phyloP scores from a whole-genome alignment of 2,888 invertebrate species.

The Heteromyza rotundicornis region DNA sequence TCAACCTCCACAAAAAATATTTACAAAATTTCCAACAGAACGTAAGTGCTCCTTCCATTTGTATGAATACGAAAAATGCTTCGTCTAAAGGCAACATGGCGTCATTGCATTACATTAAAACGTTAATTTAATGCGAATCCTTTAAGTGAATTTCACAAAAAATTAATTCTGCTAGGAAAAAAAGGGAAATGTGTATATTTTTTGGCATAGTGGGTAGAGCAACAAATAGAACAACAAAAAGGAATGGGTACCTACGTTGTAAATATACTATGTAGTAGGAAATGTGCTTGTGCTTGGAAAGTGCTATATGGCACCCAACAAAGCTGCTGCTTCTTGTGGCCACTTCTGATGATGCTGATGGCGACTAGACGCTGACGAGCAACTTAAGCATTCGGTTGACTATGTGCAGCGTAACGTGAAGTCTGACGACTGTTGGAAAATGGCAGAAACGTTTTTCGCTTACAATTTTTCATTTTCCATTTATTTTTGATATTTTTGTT shows the following conservation, averaged over 20 bases:
- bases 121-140: conserved; percentile 18
- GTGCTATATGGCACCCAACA: not conserved
- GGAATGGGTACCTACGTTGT: not conserved
- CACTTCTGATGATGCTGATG: not conserved
- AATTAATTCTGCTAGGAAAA: not conserved
- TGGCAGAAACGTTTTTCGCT: not conserved
- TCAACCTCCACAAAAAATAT: no score
- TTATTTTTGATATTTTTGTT: conserved; percentile 1
- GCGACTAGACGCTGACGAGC: not conserved
- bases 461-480: not conserved
- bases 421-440: conserved; percentile 7
- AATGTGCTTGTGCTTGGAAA: not conserved
- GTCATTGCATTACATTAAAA: no score
- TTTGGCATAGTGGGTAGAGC: not conserved
- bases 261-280: not conserved
- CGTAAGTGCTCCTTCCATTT: no score
- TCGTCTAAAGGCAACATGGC: no score
- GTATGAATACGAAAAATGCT: no score
- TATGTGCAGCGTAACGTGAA: conserved; percentile 15
- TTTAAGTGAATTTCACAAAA: conserved; percentile 12
- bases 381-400: not conserved
- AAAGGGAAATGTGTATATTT: no score
- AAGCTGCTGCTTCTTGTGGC: not conserved
- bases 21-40: no score
- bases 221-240: no score